A percentile compares a stretch with the other conserved stretches of the same genome.
Evolutionary conservation across 2,797 vertebrate species (phyloP).

Genomic region (Gambelia wislizenii): DNA sequence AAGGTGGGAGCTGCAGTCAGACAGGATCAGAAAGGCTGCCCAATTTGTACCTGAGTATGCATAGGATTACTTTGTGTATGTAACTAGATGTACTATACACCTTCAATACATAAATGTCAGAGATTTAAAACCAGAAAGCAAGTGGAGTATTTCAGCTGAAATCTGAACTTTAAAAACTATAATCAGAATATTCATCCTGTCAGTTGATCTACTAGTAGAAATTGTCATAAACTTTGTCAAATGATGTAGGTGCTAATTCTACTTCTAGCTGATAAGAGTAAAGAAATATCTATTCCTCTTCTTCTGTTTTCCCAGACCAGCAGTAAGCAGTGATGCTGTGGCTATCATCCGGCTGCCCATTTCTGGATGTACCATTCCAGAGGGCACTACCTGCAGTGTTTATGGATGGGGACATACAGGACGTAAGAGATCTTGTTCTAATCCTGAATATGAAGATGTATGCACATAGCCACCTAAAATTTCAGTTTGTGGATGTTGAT

Average conservation of each 20-base stretch:
- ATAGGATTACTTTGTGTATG: not conserved
- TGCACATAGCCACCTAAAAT: constrained; percentile 53
- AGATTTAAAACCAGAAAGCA: constrained; percentile 29
- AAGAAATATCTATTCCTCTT: not conserved
- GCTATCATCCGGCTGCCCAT: constrained; percentile 91
- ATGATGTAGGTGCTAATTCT: not conserved
- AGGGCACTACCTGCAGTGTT: constrained; percentile 91
- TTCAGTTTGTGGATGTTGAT: constrained; percentile 1
- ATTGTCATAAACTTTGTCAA: constrained; percentile 25
- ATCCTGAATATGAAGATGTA: constrained; percentile 52
- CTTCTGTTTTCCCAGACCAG: constrained; percentile 82
- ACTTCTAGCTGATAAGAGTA: constrained; percentile 24
- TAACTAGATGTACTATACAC: not conserved
- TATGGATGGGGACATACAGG: constrained; percentile 98
- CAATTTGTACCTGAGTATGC: not conserved
- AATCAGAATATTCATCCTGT: constrained; percentile 37
- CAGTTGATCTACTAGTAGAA: constrained; percentile 49
- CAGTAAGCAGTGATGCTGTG: constrained; percentile 88
- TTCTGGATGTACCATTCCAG: constrained; percentile 92
- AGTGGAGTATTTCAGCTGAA: constrained; percentile 12
- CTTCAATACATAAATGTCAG: constrained; percentile 36
- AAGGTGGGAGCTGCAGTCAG: not conserved
- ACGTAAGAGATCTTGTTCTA: constrained; percentile 84
- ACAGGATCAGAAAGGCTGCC: not conserved
- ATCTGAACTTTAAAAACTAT: constrained; percentile 37